Conservation (phyloP, 2,888 invertebrate genomes). For the Opisthograptis luteolata region DNA sequence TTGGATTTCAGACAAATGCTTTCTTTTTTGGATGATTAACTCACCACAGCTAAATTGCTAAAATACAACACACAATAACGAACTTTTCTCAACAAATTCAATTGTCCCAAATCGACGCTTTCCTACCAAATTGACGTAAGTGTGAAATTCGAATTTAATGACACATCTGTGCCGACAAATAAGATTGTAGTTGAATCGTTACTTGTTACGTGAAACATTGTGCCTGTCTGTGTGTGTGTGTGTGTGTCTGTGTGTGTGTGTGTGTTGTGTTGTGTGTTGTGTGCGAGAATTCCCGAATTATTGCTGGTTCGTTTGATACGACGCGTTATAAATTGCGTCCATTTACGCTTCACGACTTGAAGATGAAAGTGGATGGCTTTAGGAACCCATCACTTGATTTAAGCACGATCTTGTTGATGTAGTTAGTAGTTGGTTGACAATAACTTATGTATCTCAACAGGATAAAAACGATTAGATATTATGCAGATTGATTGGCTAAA, state of each 20-base stretch:
- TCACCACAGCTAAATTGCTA: slow-evolving; percentile 14
- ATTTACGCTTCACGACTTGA: slow-evolving; percentile 68
- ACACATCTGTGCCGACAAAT: slow-evolving; percentile 42
- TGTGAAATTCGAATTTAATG: slow-evolving; percentile 47
- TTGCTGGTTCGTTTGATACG: slow-evolving; percentile 59
- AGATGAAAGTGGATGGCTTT: slow-evolving; percentile 34
- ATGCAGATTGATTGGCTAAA: too few relatives aligned
- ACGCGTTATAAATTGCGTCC: slow-evolving; percentile 65
- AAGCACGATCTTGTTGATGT: slow-evolving; percentile 22
- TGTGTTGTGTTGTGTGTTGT: too few relatives aligned
- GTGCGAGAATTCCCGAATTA: slow-evolving; percentile 51
- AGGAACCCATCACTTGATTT: slow-evolving; percentile 22
- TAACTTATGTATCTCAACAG: slow-evolving; percentile 16
- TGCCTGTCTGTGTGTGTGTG: slow-evolving; percentile 11
- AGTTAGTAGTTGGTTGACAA: slow-evolving; percentile 29
- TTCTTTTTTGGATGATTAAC: too few relatives aligned
- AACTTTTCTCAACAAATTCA: slow-evolving; percentile 32
- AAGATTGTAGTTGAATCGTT: slow-evolving; percentile 13
- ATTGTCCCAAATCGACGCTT: slow-evolving; percentile 39
- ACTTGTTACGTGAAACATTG: slow-evolving; percentile 6
- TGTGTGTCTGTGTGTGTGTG: slow-evolving; percentile 21
- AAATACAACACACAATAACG: slow-evolving; percentile 23
- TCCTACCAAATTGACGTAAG: slow-evolving; percentile 38
- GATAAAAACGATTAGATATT: slow-evolving; percentile 24
- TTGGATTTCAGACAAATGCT: too few relatives aligned